Evolutionary conservation across 2,888 invertebrate species (phyloP).

Genomic region (Laothoe populi): DNA sequence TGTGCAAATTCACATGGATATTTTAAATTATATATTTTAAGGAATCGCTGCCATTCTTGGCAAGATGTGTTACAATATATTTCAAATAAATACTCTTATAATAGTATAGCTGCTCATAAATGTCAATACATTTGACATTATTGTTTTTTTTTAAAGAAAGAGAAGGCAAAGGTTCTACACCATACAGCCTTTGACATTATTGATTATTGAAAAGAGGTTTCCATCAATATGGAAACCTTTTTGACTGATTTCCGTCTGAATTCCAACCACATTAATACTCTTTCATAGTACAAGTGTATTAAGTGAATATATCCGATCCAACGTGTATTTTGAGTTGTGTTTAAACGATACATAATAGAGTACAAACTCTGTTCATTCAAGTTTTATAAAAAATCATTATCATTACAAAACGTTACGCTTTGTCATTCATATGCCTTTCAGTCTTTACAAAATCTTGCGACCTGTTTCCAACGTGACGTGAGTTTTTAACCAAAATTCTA

Average conservation of each 20-base stretch:
- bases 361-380: slow-evolving; percentile 46
- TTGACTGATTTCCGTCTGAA: too few species aligned
- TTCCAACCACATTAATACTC: too few species aligned
- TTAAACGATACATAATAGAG: slow-evolving; percentile 37
- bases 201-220: too few species aligned
- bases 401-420: slow-evolving; percentile 24
- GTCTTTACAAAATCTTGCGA: slow-evolving; percentile 60
- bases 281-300: background rate
- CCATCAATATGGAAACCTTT: too few species aligned
- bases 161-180: too few species aligned
- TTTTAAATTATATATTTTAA: background rate
- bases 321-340: slow-evolving; percentile 13
- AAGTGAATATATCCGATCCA: background rate
- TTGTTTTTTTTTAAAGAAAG: too few species aligned
- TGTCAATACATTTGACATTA: too few species aligned
- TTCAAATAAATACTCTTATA: slow-evolving; percentile 1
- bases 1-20: background rate
- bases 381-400: slow-evolving; percentile 55
- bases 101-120: slow-evolving; percentile 4
- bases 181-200: too few species aligned
- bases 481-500: too few species aligned
- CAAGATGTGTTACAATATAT: too few species aligned
- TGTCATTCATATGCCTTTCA: slow-evolving; percentile 52
- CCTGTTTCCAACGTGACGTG: slow-evolving; percentile 15
- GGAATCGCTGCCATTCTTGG: background rate